A percentile compares a stretch with the other conserved stretches of the same genome.
These are phyloP conservation scores for Sminthurinus aureus DNA, from an alignment of 2,888 invertebrate genomes.

Conservation along the genomic window DNA sequence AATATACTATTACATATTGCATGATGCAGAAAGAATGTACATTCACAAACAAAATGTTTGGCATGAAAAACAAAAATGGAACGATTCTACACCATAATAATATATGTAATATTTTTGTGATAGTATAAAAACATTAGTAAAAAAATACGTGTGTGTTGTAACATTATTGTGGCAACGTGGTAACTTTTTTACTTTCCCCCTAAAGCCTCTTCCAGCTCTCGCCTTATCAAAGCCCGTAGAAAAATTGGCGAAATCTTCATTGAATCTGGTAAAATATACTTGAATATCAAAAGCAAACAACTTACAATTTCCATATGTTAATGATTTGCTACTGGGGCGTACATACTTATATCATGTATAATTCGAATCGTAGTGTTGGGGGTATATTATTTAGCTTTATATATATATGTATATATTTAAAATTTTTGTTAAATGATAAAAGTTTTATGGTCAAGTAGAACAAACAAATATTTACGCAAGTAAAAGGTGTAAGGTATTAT, in stretches of 20 bases:
- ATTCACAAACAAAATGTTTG: too few relatives aligned
- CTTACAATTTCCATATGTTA: background rate
- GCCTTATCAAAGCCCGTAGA: conserved; percentile 45
- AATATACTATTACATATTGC: too few relatives aligned
- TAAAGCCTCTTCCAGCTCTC: conserved; percentile 37
- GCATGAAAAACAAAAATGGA: too few relatives aligned
- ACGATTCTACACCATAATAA: too few relatives aligned
- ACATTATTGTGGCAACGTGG: conserved; percentile 12
- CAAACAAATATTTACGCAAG: background rate
- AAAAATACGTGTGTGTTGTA: background rate
- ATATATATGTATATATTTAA: background rate
- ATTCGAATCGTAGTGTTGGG: too few relatives aligned
- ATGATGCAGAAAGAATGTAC: too few relatives aligned
- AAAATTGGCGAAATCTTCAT: conserved; percentile 45
- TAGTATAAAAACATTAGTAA: background rate
- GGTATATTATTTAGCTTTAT: background rate
- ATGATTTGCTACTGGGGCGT: background rate
- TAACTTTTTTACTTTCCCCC: conserved; percentile 36
- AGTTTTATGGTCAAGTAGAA: background rate
- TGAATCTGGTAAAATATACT: conserved; percentile 40
- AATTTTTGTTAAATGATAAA: background rate
- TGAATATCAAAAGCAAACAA: background rate
- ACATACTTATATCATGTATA: background rate
- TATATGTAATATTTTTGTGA: background rate
- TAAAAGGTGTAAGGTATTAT: background rate